Evolutionary conservation across 1,140 invertebrate species (phyloP).

Genomic region (Tachypleus tridentatus): DNA sequence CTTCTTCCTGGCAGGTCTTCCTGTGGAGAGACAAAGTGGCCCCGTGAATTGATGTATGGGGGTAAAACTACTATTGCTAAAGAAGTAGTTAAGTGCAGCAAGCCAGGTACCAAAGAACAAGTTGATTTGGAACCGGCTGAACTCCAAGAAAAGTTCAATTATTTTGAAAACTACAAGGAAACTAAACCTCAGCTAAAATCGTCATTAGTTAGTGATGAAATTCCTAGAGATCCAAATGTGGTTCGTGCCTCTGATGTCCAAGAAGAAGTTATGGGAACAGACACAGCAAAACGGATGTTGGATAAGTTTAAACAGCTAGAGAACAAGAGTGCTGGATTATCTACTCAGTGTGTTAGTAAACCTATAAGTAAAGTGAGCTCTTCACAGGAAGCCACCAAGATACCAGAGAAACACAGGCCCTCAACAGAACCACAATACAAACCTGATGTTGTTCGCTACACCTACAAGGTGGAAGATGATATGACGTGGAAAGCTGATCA

Average conservation of each 20-base stretch:
- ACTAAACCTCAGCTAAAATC: not conserved
- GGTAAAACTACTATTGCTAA: slow-evolving; percentile 41
- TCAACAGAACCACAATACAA: slow-evolving; percentile 26
- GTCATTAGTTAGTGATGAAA: slow-evolving; percentile 44
- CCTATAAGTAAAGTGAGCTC: slow-evolving; percentile 78
- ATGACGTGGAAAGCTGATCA: slow-evolving; percentile 44
- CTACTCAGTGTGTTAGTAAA: slow-evolving; percentile 47
- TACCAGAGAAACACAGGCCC: slow-evolving; percentile 25
- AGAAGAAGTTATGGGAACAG: slow-evolving; percentile 41
- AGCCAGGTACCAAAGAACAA: slow-evolving; percentile 56
- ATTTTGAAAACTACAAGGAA: slow-evolving; percentile 71
- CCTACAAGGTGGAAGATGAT: slow-evolving; percentile 45
- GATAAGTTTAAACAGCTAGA: slow-evolving; percentile 66
- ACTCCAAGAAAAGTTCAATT: slow-evolving; percentile 71
- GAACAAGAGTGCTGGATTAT: slow-evolving; percentile 45
- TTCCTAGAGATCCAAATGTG: slow-evolving; percentile 60
- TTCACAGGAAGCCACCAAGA: slow-evolving; percentile 54
- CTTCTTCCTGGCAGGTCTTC: slow-evolving; percentile 31
- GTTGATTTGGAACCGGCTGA: slow-evolving; percentile 63
- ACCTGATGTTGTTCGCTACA: slow-evolving; percentile 23
- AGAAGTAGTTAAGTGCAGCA: slow-evolving; percentile 50
- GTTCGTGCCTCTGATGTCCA: slow-evolving; percentile 47
- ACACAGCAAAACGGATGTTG: slow-evolving; percentile 70
- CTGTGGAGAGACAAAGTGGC: slow-evolving; percentile 22
- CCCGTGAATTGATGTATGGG: slow-evolving; percentile 3